These are phyloP conservation scores for Tragelaphus eurycerus DNA, from an alignment of 2,797 vertebrate genomes.

Conservation along the genomic window DNA sequence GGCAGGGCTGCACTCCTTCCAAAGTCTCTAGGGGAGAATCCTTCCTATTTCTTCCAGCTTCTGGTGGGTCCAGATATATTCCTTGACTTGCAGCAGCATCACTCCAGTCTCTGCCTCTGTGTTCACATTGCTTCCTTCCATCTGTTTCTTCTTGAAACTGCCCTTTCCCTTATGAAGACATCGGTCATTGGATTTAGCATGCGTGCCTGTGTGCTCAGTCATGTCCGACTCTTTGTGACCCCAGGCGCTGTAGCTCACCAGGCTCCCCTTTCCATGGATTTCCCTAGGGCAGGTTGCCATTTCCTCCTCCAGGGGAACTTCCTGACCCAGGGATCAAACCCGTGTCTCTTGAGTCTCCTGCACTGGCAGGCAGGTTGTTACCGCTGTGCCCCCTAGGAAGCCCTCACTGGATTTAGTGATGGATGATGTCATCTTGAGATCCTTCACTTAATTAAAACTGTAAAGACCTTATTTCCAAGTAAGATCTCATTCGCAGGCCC, in stretches of 20 bases:
- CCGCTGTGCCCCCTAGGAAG: background rate
- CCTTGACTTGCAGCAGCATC: background rate
- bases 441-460: background rate
- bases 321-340: background rate
- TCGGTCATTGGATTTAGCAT: background rate
- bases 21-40: fast-evolving
- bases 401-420: background rate
- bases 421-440: background rate
- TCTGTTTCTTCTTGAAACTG: background rate
- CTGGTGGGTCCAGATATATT: background rate
- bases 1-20: fast-evolving
- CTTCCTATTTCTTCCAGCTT: background rate
- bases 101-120: background rate
- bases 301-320: background rate
- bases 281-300: background rate
- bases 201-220: background rate
- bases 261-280: background rate
- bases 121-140: background rate
- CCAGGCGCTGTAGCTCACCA: background rate
- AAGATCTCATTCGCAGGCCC: background rate
- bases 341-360: background rate
- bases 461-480: background rate
- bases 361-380: background rate
- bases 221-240: background rate
- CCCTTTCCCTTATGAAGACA: background rate